These are phyloP conservation scores for Phoeniculus purpureus DNA, from an alignment of 2,797 vertebrate species.

Conservation along the genomic window DNA sequence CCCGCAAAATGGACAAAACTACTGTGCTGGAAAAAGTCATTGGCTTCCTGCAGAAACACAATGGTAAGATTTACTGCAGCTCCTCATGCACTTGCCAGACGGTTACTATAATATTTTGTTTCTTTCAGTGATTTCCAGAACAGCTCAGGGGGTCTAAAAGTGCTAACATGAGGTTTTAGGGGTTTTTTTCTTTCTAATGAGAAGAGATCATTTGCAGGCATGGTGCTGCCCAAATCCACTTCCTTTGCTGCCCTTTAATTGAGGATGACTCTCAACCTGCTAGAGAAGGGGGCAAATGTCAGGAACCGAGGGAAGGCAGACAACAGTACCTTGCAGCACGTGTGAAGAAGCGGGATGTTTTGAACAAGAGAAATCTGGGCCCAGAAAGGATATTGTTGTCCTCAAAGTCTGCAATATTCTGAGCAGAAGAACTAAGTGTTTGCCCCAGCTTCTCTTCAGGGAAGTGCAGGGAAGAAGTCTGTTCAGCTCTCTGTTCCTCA, in stretches of 20 bases:
- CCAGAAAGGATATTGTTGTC: neutral
- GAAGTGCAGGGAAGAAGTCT: neutral
- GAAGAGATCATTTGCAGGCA: conserved; percentile 1
- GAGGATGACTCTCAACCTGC: neutral
- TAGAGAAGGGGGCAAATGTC: neutral
- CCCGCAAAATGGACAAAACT: conserved; percentile 84
- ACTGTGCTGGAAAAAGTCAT: conserved; percentile 85
- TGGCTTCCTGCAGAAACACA: conserved; percentile 83
- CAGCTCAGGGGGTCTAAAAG: neutral
- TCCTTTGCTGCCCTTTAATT: neutral
- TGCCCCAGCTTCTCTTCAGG: neutral
- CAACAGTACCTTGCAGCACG: neutral
- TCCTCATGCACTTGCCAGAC: neutral
- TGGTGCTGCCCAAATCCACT: neutral
- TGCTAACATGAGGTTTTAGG: neutral
- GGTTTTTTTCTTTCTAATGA: neutral
- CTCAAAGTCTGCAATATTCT: neutral
- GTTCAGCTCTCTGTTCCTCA: conserved; percentile 2
- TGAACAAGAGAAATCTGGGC: neutral
- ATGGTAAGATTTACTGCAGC: conserved; percentile 72
- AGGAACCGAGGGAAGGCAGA: neutral
- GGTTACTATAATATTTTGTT: neutral
- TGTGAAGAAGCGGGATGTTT: neutral
- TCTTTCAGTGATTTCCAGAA: conserved; percentile 1
- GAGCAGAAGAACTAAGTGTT: conserved; percentile 5